Evolutionary conservation across 2,797 vertebrate species (phyloP), one percentile per base, ranked within the genome.

Genomic region (Rachycentron canadum): DNA sequence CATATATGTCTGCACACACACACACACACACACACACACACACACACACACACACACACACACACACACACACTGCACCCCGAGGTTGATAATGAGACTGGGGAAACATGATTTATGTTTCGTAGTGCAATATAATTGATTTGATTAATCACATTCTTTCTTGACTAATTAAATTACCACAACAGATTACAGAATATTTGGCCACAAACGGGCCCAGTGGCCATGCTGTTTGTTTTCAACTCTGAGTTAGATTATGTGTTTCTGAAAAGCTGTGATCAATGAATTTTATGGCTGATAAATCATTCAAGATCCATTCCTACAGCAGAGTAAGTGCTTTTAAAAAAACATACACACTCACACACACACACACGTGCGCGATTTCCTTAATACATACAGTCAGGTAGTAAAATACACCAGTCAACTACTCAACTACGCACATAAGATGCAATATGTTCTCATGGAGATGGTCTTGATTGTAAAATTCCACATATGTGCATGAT

Each of bases 81-180:
- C 5, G 55, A 79, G 88, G 88, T 89, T 91, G 81, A 87, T 93
- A 91, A 91, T 91, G 87, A 92, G 83, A 77, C 78, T 61, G 50
- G 85, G 82, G 69, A 86, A 89, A 86, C 81, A 87, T 92, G 91
- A 93, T 94, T 93, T 92, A 92, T 92, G 86, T 92, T 92, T 91
- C 75, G 83, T 88, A 82, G 64, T 82, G 76, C 86, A 90, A 90
- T 92, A 83, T 91, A 92, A 92, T 92, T 92, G 90, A 92, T 92
- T 92, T 91, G 89, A 93, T 93, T 93, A 93, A 93, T 93, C 86
- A 85, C 87, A 85, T 93, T 92, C 91, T 88, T 92, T 91, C 89
- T 88, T 80, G 81, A 90, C 83, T 94, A 93, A 93, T 94, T 91
- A 89, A 92, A 94, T 94, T 90, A 92, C 82, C 89, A 87, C 88